A percentile compares a stretch with the other conserved stretches of the same genome.
These are phyloP conservation scores for Micromesistius poutassou DNA, from an alignment of 2,797 vertebrate species.

Conservation along the genomic window DNA sequence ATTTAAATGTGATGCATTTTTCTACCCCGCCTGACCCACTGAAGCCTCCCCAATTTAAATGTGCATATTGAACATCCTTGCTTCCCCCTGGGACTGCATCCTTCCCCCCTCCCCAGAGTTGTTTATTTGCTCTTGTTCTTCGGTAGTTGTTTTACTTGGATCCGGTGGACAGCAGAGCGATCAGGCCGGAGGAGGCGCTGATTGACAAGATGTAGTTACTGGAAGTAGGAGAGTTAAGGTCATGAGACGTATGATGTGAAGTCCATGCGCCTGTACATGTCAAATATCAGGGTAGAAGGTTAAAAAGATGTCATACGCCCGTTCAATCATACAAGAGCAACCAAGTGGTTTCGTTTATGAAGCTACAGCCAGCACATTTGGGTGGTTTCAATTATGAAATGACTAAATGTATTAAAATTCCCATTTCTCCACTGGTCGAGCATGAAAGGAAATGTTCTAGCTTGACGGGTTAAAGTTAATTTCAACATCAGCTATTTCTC, in stretches of 20 bases:
- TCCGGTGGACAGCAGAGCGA: conserved; percentile 94
- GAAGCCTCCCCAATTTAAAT: conserved; percentile 21
- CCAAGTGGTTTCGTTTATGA: background rate
- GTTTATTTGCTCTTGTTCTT: background rate
- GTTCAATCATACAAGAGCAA: background rate
- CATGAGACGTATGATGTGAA: background rate
- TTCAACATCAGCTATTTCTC: background rate
- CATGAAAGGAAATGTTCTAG: background rate
- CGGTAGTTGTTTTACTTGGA: conserved; percentile 81
- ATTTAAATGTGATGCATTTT: conserved; percentile 52
- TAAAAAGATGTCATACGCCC: background rate
- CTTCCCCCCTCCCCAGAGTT: conserved; percentile 12
- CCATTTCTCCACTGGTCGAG: background rate
- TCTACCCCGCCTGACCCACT: conserved; percentile 20
- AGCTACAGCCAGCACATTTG: background rate
- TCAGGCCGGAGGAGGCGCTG: conserved; percentile 93
- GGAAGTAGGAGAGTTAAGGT: conserved; percentile 74
- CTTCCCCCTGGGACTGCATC: conserved; percentile 6
- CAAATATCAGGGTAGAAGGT: background rate
- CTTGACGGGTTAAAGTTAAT: background rate
- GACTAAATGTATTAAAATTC: background rate
- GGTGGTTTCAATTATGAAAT: background rate
- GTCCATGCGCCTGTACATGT: background rate
- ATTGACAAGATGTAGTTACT: conserved; percentile 98
- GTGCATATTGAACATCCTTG: conserved; percentile 35